A percentile compares a stretch with the other conserved stretches of the same genome.
Conservation (phyloP, 2,888 invertebrate genomes). For the Mimachlamys varia region DNA sequence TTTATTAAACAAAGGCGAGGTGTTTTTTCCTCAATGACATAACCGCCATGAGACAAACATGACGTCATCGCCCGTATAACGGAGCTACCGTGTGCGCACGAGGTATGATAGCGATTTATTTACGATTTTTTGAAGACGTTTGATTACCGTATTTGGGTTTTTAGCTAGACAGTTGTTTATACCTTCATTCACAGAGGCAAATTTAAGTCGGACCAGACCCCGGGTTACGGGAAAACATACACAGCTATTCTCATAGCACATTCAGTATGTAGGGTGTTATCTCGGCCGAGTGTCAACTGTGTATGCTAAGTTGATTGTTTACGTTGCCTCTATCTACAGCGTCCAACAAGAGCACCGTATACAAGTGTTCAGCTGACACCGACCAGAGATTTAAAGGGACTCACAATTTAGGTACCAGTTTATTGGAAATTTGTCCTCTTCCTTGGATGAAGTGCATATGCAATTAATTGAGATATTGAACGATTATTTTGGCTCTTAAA, state of each 20-base stretch:
- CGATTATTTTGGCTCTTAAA: background rate
- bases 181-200: background rate
- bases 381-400: background rate
- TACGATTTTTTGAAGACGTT: conserved; percentile 29
- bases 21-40: background rate
- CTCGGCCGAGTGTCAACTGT: conserved; percentile 20
- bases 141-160: background rate
- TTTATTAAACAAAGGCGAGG: background rate
- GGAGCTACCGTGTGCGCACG: background rate
- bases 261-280: background rate
- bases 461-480: background rate
- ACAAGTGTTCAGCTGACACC: background rate
- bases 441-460: background rate
- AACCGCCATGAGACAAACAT: background rate
- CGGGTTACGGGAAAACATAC: background rate
- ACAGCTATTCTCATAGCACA: conserved; percentile 20
- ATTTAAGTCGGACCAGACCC: conserved; percentile 21
- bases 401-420: background rate
- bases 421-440: background rate
- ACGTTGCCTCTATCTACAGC: conserved; percentile 24
- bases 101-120: conserved; percentile 4
- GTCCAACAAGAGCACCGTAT: conserved; percentile 24
- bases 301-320: conserved; percentile 28
- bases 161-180: conserved; percentile 34
- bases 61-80: background rate